Percentiles rank a stretch among this genome's conserved stretches.
phyloP scores from a whole-genome alignment of 2,113 vertebrate species.

The Rhadina sibilatrix region DNA sequence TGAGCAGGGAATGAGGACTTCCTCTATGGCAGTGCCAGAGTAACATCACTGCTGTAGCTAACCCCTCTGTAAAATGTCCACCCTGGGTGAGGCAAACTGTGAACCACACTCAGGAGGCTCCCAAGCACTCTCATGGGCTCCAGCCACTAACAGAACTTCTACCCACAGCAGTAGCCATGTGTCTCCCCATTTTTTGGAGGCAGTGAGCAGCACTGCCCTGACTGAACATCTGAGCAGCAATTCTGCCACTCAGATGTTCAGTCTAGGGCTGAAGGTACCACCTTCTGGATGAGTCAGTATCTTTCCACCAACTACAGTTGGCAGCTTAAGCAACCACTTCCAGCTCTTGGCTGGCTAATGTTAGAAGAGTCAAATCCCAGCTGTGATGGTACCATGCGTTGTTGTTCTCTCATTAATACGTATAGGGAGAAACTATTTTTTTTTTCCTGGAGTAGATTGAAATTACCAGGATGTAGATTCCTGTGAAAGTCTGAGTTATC shows the following conservation, averaged over 20 bases:
- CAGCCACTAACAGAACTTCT: not conserved
- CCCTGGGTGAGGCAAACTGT: not conserved
- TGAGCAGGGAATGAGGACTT: not conserved
- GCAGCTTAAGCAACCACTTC: not conserved
- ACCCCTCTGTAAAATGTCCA: not conserved
- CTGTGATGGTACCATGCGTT: accelerated
- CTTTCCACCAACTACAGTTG: not conserved
- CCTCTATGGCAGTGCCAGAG: not conserved
- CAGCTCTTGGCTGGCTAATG: not conserved
- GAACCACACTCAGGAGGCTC: not conserved
- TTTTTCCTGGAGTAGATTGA: not conserved
- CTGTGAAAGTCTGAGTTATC: not conserved
- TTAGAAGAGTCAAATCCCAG: not conserved
- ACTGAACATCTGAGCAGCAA: no score
- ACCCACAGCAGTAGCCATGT: not conserved
- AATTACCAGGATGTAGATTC: not conserved
- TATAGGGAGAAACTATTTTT: not conserved
- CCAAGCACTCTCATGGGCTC: not conserved
- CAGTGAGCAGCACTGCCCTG: not conserved
- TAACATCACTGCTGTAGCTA: not conserved
- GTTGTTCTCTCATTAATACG: not conserved
- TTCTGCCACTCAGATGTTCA: not conserved
- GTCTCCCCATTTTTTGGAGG: not conserved
- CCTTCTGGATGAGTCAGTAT: not conserved
- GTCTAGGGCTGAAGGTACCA: not conserved